Conservation (phyloP, 1,140 invertebrate genomes). For the Rhopalosiphum maidis region DNA sequence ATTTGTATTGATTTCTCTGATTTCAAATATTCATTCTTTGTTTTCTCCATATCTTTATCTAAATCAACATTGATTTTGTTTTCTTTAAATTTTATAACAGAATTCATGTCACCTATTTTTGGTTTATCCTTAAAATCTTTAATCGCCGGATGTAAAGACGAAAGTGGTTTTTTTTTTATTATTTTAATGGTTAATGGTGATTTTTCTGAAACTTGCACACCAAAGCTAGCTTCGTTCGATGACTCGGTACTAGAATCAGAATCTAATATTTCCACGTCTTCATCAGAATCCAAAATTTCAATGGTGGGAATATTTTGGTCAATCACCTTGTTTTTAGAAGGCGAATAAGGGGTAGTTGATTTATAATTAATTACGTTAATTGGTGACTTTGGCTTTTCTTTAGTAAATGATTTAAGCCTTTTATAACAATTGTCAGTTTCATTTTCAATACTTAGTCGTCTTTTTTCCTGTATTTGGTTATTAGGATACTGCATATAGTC, state of each 20-base stretch:
- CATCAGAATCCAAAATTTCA: conserved; percentile 7
- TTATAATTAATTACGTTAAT: not conserved
- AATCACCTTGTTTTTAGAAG: not conserved
- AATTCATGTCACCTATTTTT: not conserved
- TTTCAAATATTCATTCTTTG: not conserved
- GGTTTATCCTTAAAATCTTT: not conserved
- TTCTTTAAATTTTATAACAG: not conserved
- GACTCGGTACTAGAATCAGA: not conserved
- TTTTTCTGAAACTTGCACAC: conserved; percentile 3
- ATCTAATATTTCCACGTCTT: not conserved
- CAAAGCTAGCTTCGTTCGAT: not conserved
- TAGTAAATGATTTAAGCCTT: too few species aligned
- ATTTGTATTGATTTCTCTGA: not conserved
- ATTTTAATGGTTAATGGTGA: conserved; percentile 13
- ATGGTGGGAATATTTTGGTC: not conserved
- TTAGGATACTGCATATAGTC: not conserved
- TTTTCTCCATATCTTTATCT: not conserved
- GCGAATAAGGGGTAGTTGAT: not conserved
- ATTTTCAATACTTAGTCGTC: not conserved
- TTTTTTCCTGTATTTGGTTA: not conserved
- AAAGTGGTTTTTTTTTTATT: not conserved
- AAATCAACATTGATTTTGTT: not conserved
- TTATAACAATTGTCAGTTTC: not conserved
- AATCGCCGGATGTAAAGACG: not conserved
- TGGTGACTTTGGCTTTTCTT: not conserved